Evolutionary conservation across 2,888 invertebrate genomes (phyloP).

Genomic region (Thera britannica): DNA sequence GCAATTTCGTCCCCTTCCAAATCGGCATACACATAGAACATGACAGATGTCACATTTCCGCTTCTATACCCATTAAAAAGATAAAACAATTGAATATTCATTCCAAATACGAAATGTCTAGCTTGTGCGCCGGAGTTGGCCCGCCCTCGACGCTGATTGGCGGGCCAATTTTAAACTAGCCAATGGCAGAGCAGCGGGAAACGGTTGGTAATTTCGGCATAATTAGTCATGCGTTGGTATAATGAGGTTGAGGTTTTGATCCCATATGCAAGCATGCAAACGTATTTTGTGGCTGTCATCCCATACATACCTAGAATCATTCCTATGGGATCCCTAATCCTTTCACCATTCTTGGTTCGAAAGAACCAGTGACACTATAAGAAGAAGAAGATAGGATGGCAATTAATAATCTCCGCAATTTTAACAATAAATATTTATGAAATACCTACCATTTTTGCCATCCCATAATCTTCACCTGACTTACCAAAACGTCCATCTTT

Average conservation of each 20-base stretch:
- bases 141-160: constrained; percentile 78
- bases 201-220: constrained; percentile 77
- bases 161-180: constrained; percentile 66
- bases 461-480: too few species aligned
- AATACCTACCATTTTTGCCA: too few species aligned
- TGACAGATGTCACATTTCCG: constrained; percentile 41
- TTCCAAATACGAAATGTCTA: constrained; percentile 55
- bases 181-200: constrained; percentile 67
- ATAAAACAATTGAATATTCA: constrained; percentile 63
- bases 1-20: constrained; percentile 12
- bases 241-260: constrained; percentile 49
- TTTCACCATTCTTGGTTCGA: too few species aligned
- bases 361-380: too few species aligned
- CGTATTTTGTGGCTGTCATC: not conserved
- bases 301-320: not conserved
- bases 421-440: too few species aligned
- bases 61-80: constrained; percentile 30
- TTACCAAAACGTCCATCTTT: too few species aligned
- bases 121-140: constrained; percentile 74
- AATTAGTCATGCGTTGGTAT: constrained; percentile 79
- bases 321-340: too few species aligned
- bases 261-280: not conserved
- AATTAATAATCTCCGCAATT: too few species aligned
- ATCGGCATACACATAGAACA: constrained; percentile 35
- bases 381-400: too few species aligned